phyloP scores from a whole-genome alignment of 2,888 invertebrate species.

The Alsophila aescularia region DNA sequence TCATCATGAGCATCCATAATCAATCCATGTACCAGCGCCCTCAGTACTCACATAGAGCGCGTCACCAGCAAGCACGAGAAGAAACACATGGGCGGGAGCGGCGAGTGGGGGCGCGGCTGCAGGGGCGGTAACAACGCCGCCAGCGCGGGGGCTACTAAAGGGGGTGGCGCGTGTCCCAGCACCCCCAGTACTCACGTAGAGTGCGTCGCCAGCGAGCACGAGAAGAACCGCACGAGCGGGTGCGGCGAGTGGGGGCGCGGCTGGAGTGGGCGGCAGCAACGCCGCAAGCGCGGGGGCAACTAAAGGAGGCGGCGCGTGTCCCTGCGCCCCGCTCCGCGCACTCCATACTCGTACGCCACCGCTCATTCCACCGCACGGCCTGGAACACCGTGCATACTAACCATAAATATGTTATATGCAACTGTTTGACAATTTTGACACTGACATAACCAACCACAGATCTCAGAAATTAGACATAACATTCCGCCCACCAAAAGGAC shows the following conservation, averaged over 20 bases:
- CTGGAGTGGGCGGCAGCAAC: conserved; percentile 10
- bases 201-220: not conserved
- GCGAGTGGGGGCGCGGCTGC: not conserved
- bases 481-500: no score
- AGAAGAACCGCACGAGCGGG: conserved; percentile 14
- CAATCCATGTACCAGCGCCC: not conserved
- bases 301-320: conserved; percentile 4
- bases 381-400: no score
- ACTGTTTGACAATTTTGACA: no score
- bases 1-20: no score
- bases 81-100: conserved; percentile 10
- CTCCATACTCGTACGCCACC: conserved; percentile 29
- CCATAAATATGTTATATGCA: no score
- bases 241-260: conserved; percentile 4
- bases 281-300: conserved; percentile 11
- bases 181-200: not conserved
- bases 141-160: conserved; percentile 3
- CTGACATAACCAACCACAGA: no score
- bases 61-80: conserved; percentile 3
- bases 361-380: conserved; percentile 35
- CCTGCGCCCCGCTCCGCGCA: not conserved
- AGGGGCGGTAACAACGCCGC: conserved; percentile 13
- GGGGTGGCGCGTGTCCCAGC: conserved; percentile 2
- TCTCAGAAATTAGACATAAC: no score
- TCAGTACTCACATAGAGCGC: not conserved